These are phyloP conservation scores for Helleia helle DNA, from an alignment of 2,888 invertebrate genomes.

Conservation along the genomic window DNA sequence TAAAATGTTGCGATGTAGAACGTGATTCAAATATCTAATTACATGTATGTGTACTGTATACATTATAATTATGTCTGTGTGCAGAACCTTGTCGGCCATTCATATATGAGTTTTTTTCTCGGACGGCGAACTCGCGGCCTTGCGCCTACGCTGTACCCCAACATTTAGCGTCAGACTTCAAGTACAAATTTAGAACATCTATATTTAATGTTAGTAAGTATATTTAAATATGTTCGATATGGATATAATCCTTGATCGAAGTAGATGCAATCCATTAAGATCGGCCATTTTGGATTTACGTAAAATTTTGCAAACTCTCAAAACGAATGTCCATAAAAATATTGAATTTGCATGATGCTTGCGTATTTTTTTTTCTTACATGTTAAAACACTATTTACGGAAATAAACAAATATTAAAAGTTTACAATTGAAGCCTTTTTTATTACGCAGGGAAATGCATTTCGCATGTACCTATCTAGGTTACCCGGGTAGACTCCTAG, in stretches of 20 bases:
- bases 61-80: slow-evolving; percentile 11
- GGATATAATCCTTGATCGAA: background rate
- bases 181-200: slow-evolving; percentile 46
- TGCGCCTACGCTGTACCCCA: slow-evolving; percentile 41
- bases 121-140: slow-evolving; percentile 58
- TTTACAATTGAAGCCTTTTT: no score
- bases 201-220: slow-evolving; percentile 22
- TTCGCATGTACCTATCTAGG: no score
- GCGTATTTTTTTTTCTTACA: no score
- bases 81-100: slow-evolving; percentile 41
- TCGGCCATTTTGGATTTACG: no score
- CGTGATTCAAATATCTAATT: slow-evolving; percentile 10
- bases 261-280: background rate
- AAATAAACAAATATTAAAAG: no score
- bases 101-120: slow-evolving; percentile 55
- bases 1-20: slow-evolving; percentile 4
- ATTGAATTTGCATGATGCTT: no score
- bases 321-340: no score
- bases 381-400: no score
- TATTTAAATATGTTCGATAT: background rate
- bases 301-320: no score
- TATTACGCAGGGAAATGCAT: no score
- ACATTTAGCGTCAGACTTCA: slow-evolving; percentile 30
- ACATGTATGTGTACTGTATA: background rate
- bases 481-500: no score